A percentile compares a stretch with the other conserved stretches of the same genome.
Evolutionary conservation across 2,888 invertebrate genomes (phyloP).

Genomic region (Meganola albula): DNA sequence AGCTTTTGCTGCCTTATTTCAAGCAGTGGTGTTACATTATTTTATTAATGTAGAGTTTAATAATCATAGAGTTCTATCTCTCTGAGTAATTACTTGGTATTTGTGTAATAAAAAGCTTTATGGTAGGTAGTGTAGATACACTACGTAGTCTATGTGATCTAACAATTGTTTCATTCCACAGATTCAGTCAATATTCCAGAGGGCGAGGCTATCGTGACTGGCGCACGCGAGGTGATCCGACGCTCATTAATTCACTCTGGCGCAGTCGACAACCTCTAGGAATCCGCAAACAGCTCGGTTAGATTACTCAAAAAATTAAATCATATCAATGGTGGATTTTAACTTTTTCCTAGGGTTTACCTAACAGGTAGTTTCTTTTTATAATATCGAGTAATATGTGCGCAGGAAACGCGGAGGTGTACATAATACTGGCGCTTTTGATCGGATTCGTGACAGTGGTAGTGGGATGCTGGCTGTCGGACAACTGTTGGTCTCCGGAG

Average conservation of each 20-base stretch:
- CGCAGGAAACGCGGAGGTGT: constrained; percentile 85
- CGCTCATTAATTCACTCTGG: constrained; percentile 84
- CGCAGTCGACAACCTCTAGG: constrained; percentile 85
- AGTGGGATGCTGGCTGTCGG: constrained; percentile 86
- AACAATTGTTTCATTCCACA: constrained; percentile 55
- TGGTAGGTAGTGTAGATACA: constrained; percentile 23
- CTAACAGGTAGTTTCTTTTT: neutral
- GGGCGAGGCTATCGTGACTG: constrained; percentile 83
- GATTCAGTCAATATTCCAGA: constrained; percentile 79
- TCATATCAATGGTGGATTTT: neutral
- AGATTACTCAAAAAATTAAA: constrained; percentile 23
- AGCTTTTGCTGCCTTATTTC: constrained; percentile 58
- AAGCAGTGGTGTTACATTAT: constrained; percentile 45
- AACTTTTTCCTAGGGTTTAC: neutral
- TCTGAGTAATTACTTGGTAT: constrained; percentile 30
- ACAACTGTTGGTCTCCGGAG: constrained; percentile 88
- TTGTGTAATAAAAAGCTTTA: constrained; percentile 30
- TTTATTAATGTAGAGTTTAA: constrained; percentile 55
- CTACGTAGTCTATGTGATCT: constrained; percentile 20
- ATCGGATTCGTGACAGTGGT: constrained; percentile 85
- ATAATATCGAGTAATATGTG: constrained; percentile 16
- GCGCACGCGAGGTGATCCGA: constrained; percentile 83
- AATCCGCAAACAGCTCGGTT: constrained; percentile 81
- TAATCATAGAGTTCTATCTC: too few relatives aligned
- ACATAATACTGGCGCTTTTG: constrained; percentile 84